Evolutionary conservation across 2,888 invertebrate genomes (phyloP), one percentile per base, ranked within the genome.

Genomic region (Holacanthella duospinosa): DNA sequence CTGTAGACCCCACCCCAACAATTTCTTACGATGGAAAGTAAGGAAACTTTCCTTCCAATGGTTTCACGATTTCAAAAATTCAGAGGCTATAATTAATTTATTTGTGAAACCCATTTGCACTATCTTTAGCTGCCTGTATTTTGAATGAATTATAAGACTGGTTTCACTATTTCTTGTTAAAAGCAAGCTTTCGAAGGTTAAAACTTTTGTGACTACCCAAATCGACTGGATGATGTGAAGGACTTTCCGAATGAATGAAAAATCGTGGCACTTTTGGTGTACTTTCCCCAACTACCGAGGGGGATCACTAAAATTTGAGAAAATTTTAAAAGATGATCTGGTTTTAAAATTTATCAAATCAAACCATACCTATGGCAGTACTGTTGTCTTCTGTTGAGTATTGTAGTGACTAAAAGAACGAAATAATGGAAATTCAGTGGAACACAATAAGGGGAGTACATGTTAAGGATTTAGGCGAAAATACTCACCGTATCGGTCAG

Each of bases 311-410:
- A 36, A 36, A 36, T 9, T 36, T 16, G 16, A 36, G 9, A 16
- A 36, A 36, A 36, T 6, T 36, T 16, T 36, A 36, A 6, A 36
- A 9, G 36, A 9, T 36, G 36, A 36, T 36, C 9, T n/a, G n/a
- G n/a, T n/a, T 36, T 36, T 36, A 16, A 36, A 36, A 6, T 9
- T 36, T 9, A 16, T 6, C 9, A 36, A 36, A 36, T 6, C 9
- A 16, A 36, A 9, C 16, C 36, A 9, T 36, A 36, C 36, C 76
- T 19, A 81, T 68, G 27, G 77, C 78, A 1, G 80, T 79, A 43
- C 77, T 75, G 73, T 81, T 81, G 74, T 81, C 81, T 64, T 80
- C 79, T 2, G 80, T 79, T 3, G 79, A 79, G 74, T 78, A 81
- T 62, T 79, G 78, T 63, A 80, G 16, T 6, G 36, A 6, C 36